phyloP scores from a whole-genome alignment of 2,113 vertebrate genomes.

The Tachuris rubrigastra region DNA sequence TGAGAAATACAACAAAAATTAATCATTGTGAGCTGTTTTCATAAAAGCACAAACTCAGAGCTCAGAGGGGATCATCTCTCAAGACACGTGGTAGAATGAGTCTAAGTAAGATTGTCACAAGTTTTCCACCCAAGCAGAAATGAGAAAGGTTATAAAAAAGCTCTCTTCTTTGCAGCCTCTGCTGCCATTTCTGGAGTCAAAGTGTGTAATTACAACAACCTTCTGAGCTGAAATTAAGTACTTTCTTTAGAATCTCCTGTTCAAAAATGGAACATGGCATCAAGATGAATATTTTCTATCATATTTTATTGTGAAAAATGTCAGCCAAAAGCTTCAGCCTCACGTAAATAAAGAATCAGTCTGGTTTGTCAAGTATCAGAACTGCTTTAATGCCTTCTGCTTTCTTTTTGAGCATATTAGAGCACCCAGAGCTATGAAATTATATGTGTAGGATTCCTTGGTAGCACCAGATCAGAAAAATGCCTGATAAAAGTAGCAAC shows the following conservation, averaged over 20 bases:
- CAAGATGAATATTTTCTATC: neutral
- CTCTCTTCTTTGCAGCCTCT: neutral
- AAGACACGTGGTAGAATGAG: neutral
- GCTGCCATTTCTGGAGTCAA: neutral
- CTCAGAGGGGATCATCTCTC: neutral
- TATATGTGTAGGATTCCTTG: neutral
- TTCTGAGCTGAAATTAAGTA: neutral
- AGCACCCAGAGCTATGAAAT: neutral
- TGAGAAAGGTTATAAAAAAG: neutral
- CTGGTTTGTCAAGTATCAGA: neutral
- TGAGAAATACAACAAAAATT: slow-evolving; percentile 15
- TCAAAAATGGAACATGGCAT: neutral
- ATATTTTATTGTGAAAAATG: slow-evolving; percentile 11
- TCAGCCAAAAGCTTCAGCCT: slow-evolving; percentile 23
- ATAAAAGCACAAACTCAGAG: neutral
- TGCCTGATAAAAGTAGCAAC: neutral
- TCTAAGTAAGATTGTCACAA: neutral
- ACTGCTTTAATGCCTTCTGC: neutral
- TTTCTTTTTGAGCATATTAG: slow-evolving; percentile 17
- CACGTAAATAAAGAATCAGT: neutral
- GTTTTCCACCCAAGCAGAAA: neutral
- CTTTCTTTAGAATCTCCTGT: neutral
- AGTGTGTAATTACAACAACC: neutral
- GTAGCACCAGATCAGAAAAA: slow-evolving; percentile 15
- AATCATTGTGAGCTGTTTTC: slow-evolving; percentile 5